A percentile compares a stretch with the other conserved stretches of the same genome.
phyloP scores from a whole-genome alignment of 2,888 invertebrate species.

The Microctonus aethiopoides region DNA sequence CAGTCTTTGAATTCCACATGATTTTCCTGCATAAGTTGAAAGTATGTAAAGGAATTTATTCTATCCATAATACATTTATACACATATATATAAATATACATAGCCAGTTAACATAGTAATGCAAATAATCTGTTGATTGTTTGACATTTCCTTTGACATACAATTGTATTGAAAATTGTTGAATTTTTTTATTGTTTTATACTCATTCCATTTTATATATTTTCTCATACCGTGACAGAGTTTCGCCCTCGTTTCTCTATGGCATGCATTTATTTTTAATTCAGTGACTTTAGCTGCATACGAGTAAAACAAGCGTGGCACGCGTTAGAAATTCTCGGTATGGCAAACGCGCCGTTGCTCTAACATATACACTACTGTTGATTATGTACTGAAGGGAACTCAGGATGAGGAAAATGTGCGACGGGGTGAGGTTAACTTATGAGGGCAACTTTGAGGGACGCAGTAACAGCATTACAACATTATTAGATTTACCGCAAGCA shows the following conservation, averaged over 20 bases:
- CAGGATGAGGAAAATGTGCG: background rate
- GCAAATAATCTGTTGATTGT: too few relatives aligned
- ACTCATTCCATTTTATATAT: background rate
- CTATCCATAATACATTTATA: background rate
- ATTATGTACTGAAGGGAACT: slow-evolving; percentile 3
- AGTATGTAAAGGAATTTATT: too few relatives aligned
- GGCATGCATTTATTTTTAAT: slow-evolving; percentile 20
- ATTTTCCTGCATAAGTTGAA: too few relatives aligned
- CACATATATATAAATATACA: background rate
- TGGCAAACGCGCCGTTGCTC: slow-evolving; percentile 42
- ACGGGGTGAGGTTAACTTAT: slow-evolving; percentile 53
- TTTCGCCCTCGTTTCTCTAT: background rate
- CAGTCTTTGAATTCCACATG: too few relatives aligned
- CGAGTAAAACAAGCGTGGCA: slow-evolving; percentile 25
- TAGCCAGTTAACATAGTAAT: background rate
- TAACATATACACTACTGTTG: slow-evolving; percentile 19
- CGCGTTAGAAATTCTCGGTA: slow-evolving; percentile 60
- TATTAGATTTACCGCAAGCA: slow-evolving; percentile 67
- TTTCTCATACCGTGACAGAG: background rate
- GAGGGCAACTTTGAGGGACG: slow-evolving; percentile 58
- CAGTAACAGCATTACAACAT: slow-evolving; percentile 65
- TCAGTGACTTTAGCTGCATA: slow-evolving; percentile 30
- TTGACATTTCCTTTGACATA: too few relatives aligned
- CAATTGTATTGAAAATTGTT: background rate
- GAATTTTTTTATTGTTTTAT: slow-evolving; percentile 26